phyloP scores from a whole-genome alignment of 2,888 invertebrate species.

The Leptura quadrifasciata region DNA sequence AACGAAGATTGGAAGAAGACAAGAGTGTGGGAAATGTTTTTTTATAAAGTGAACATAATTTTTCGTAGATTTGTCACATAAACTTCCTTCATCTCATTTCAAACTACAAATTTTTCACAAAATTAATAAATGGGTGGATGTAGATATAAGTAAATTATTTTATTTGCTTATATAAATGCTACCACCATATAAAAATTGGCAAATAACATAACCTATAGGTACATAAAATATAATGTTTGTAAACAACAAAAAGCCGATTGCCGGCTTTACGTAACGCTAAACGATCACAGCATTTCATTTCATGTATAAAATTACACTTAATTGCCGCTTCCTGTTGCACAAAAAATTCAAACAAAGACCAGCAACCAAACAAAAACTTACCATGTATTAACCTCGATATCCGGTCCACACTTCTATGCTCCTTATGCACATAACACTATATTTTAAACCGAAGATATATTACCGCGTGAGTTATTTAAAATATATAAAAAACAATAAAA shows the following conservation, averaged over 20 bases:
- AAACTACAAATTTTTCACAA: too few species aligned
- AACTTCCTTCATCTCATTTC: too few species aligned
- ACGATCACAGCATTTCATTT: conserved; percentile 5
- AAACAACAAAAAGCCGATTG: not conserved
- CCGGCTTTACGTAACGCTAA: conserved; percentile 5
- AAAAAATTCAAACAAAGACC: conserved; percentile 28
- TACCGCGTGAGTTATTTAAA: conserved; percentile 18
- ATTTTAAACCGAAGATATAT: conserved; percentile 20
- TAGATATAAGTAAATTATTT: too few species aligned
- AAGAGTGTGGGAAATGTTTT: too few species aligned
- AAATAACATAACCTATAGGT: conserved; percentile 22
- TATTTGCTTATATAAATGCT: too few species aligned
- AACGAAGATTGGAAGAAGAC: too few species aligned
- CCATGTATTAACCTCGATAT: not conserved
- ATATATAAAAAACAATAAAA: conserved; percentile 30
- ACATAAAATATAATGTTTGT: not conserved
- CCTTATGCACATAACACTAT: conserved; percentile 11
- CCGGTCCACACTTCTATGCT: conserved; percentile 9
- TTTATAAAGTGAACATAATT: too few species aligned
- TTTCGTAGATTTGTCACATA: too few species aligned
- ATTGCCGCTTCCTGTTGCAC: conserved; percentile 8
- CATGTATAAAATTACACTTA: conserved; percentile 17
- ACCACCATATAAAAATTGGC: not conserved
- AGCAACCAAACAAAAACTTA: conserved; percentile 26
- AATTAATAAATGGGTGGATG: too few species aligned